Conservation (phyloP, 2,797 vertebrate genomes). For the Lagodon rhomboides region DNA sequence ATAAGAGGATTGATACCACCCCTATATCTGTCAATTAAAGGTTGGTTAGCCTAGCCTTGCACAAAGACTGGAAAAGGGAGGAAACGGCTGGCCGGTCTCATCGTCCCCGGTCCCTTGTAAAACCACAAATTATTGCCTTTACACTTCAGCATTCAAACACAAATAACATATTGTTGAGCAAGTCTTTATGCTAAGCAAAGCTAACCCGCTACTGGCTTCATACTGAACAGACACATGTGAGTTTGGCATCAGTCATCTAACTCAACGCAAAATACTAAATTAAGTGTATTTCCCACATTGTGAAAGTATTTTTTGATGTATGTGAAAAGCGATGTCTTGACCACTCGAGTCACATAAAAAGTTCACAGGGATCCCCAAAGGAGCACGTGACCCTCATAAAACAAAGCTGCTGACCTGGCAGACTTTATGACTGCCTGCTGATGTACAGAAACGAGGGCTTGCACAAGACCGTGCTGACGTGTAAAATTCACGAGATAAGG, state of each 20-base stretch:
- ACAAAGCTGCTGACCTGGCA: conserved; percentile 14
- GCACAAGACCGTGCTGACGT: neutral
- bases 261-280: neutral
- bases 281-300: neutral
- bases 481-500: conserved; percentile 31
- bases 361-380: neutral
- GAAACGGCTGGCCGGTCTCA: neutral
- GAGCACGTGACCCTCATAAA: conserved; percentile 3
- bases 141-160: neutral
- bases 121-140: neutral
- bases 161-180: neutral
- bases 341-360: neutral
- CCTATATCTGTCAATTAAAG: too few species aligned
- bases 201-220: neutral
- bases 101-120: too few species aligned
- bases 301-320: neutral
- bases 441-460: neutral
- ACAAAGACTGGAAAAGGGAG: neutral
- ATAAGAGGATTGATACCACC: too few species aligned
- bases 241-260: neutral
- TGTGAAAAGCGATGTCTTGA: conserved; percentile 8
- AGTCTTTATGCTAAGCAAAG: neutral
- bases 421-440: neutral
- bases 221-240: neutral
- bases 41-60: neutral